Percentiles rank a stretch among this genome's conserved stretches.
Conservation (phyloP, 2,888 invertebrate genomes). For the Prenolepis imparis region DNA sequence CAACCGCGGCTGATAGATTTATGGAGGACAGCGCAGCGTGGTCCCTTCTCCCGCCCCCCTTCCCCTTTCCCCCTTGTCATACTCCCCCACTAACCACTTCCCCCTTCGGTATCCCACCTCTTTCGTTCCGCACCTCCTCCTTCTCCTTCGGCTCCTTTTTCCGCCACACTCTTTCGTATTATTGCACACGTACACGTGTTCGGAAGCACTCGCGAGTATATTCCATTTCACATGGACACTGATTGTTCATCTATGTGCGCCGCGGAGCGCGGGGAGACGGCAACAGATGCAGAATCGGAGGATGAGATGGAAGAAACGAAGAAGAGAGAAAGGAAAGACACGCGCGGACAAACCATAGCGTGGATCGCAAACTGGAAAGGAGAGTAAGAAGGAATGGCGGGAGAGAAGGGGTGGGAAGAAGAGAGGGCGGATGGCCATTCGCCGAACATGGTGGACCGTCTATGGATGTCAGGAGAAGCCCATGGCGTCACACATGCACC, state of each 20-base stretch:
- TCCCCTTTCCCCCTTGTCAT: conserved; percentile 57
- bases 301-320: conserved; percentile 29
- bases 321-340: conserved; percentile 42
- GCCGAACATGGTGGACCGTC: conserved; percentile 74
- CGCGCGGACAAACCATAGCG: conserved; percentile 30
- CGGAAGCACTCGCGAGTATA: conserved; percentile 47
- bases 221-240: conserved; percentile 55
- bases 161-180: conserved; percentile 49
- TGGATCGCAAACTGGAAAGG: conserved; percentile 47
- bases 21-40: conserved; percentile 86
- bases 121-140: conserved; percentile 56
- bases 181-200: conserved; percentile 43
- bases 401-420: conserved; percentile 42
- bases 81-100: conserved; percentile 55
- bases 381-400: conserved; percentile 54
- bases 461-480: conserved; percentile 79
- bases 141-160: conserved; percentile 60
- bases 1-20: conserved; percentile 86
- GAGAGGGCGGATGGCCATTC: conserved; percentile 68
- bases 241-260: conserved; percentile 44
- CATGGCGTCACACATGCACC: conserved; percentile 79
- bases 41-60: conserved; percentile 79
- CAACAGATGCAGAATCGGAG: conserved; percentile 7
- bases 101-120: conserved; percentile 59
- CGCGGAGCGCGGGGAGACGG: conserved; percentile 3